Evolutionary conservation across 2,797 vertebrate species (phyloP).

Genomic region (Columba guinea): DNA sequence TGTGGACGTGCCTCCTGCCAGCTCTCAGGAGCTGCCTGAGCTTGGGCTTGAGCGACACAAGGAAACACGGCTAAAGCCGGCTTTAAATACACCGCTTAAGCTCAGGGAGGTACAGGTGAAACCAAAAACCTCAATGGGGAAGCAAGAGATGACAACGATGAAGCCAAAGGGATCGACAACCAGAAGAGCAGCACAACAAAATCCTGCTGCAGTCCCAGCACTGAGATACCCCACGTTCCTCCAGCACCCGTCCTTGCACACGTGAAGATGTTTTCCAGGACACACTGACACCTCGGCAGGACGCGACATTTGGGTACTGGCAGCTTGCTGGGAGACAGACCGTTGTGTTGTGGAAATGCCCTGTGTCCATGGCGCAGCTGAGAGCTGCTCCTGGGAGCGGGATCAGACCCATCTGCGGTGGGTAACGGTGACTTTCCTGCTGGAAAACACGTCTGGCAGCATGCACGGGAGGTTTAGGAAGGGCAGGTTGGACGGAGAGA

Average conservation of each 20-base stretch:
- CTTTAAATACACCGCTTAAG: not conserved
- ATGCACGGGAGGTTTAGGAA: accelerated
- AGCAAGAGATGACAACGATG: not conserved
- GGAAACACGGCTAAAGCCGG: not conserved
- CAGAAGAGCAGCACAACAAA: not conserved
- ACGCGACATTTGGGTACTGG: accelerated
- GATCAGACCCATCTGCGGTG: not conserved
- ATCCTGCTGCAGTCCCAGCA: not conserved
- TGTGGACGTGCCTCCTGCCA: not conserved
- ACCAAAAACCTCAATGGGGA: not conserved
- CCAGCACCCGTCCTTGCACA: too few relatives aligned
- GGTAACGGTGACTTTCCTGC: accelerated
- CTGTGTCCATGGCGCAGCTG: accelerated
- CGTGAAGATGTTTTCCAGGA: not conserved
- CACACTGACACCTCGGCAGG: not conserved
- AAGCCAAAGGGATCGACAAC: not conserved
- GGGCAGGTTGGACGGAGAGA: not conserved
- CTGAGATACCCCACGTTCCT: accelerated
- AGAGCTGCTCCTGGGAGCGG: not conserved
- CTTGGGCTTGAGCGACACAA: not conserved
- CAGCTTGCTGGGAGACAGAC: not conserved
- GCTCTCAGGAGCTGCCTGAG: not conserved
- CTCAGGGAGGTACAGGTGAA: not conserved
- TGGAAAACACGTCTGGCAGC: not conserved
- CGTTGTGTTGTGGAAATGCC: accelerated